Percentiles rank a stretch among this genome's conserved stretches.
Evolutionary conservation across 2,797 vertebrate genomes (phyloP).

Genomic region (Oophaga sylvatica): DNA sequence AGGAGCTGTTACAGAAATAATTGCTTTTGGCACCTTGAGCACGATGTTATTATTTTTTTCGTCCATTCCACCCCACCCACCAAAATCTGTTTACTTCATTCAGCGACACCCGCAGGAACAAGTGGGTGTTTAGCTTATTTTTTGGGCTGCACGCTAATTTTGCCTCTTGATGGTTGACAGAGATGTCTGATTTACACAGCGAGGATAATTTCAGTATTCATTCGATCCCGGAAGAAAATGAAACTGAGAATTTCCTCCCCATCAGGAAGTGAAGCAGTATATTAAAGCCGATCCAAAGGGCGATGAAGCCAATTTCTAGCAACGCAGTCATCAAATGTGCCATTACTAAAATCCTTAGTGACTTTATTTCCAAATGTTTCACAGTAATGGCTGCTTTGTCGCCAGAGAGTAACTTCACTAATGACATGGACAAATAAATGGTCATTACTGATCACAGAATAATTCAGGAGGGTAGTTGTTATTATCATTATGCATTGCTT

Average conservation of each 20-base stretch:
- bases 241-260: slow-evolving; percentile 21
- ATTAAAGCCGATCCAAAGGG: slow-evolving; percentile 17
- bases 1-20: slow-evolving; percentile 25
- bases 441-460: too few relatives aligned
- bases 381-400: slow-evolving; percentile 29
- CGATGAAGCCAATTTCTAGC: slow-evolving; percentile 22
- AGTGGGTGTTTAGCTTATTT: slow-evolving; percentile 4
- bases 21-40: slow-evolving; percentile 16
- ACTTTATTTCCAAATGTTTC: slow-evolving; percentile 15
- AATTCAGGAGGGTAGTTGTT: too few relatives aligned
- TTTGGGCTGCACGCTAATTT: slow-evolving; percentile 16
- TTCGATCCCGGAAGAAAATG: slow-evolving; percentile 19
- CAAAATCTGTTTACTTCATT: slow-evolving; percentile 24
- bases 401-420: background rate
- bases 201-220: slow-evolving; percentile 39
- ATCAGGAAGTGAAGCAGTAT: slow-evolving; percentile 3
- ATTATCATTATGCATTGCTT: too few relatives aligned
- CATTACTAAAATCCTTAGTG: slow-evolving; percentile 20
- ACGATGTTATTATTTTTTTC: slow-evolving; percentile 8
- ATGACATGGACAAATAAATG: background rate
- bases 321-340: slow-evolving; percentile 7
- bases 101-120: background rate
- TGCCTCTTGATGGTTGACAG: slow-evolving; percentile 31
- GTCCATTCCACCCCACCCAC: background rate
- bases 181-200: slow-evolving; percentile 40